Base-by-base conservation (phyloP, 2,888 invertebrate genomes). In the Pristionchus japonicus region DNA sequence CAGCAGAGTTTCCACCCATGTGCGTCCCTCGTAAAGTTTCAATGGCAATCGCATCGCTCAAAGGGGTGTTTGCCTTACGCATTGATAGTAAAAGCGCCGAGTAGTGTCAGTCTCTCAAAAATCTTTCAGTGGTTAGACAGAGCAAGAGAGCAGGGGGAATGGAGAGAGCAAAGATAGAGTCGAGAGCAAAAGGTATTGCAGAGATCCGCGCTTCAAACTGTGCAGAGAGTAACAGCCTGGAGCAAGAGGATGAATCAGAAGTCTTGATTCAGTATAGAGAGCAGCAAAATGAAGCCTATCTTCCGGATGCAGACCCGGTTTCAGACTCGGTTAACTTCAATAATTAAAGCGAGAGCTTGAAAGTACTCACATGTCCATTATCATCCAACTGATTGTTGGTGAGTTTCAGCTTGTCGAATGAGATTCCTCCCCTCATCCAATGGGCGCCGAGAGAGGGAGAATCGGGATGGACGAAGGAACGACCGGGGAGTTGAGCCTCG, bases 301-400 rank as follows among this genome's bases (percentile, higher is more conserved):
- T 61, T n/a, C 23, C 7, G 23, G n/a, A 9, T 61, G 7, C 17
- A 4, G 15, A 3, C 34, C 67, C n/a, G n/a, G n/a, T n/a, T n/a
- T n/a, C n/a, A n/a, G n/a, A n/a, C n/a, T n/a, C n/a, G n/a, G n/a
- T n/a, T n/a, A n/a, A n/a, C n/a, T n/a, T n/a, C n/a, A n/a, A n/a
- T n/a, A n/a, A n/a, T n/a, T n/a, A n/a, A n/a, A n/a, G n/a, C n/a
- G n/a, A n/a, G n/a, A n/a, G n/a, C n/a, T n/a, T n/a, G n/a, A n/a
- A n/a, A n/a, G n/a, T 31, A 96, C 96, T 96, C 95, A 98, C 98
- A 96, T 98, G 97, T 95, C 98, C 98, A 94, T 97, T 97, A 95
- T 97, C 97, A 95, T 98, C 98, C 97, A 98, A 97, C 95, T 98
- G 98, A 95, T 98, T 98, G 95, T 98, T 99, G 95, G 98, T 98